phyloP scores from a whole-genome alignment of 2,888 invertebrate genomes.

The Yponomeuta sedellus region DNA sequence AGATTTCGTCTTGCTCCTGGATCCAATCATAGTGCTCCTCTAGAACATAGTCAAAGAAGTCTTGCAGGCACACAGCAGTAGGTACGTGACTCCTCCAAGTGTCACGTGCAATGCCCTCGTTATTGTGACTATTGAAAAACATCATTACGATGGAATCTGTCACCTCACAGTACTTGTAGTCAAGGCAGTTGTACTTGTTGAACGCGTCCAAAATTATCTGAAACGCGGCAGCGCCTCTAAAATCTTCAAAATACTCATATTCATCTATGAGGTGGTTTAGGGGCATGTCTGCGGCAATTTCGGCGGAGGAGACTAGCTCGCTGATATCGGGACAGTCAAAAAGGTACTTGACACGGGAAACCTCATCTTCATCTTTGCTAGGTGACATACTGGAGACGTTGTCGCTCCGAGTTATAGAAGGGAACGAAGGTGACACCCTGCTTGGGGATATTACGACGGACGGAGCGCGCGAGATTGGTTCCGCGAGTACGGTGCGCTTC shows the following conservation, averaged over 20 bases:
- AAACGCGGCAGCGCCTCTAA: constrained; percentile 42
- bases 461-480: constrained; percentile 43
- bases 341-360: constrained; percentile 38
- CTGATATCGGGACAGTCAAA: constrained; percentile 65
- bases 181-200: constrained; percentile 57
- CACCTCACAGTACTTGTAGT: constrained; percentile 66
- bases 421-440: neutral
- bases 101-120: constrained; percentile 51
- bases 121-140: constrained; percentile 62
- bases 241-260: constrained; percentile 63
- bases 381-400: neutral
- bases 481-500: constrained; percentile 56
- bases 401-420: neutral
- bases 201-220: constrained; percentile 56
- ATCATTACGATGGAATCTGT: constrained; percentile 59
- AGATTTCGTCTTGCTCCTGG: constrained; percentile 51
- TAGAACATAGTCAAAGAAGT: constrained; percentile 71
- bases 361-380: neutral
- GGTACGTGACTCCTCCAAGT: constrained; percentile 66
- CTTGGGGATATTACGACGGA: neutral
- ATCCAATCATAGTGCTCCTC: constrained; percentile 71
- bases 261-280: constrained; percentile 54
- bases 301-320: constrained; percentile 58
- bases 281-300: constrained; percentile 50
- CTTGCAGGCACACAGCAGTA: constrained; percentile 71